phyloP scores from a whole-genome alignment of 2,113 vertebrate species.

The Rhizomys pruinosus region DNA sequence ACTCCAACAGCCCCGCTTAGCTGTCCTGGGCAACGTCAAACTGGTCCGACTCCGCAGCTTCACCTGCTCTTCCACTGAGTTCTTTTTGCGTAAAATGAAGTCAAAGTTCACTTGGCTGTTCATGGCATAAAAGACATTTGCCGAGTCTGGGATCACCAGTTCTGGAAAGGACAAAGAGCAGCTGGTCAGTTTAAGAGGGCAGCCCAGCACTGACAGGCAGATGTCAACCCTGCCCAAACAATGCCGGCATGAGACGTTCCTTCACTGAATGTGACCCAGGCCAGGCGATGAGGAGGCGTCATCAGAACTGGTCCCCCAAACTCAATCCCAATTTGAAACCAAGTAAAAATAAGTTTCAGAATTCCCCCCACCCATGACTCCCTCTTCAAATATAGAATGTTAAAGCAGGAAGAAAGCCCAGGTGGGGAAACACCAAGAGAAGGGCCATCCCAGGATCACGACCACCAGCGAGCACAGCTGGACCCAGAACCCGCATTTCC shows the following conservation, averaged over 20 bases:
- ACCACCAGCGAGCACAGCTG: rapidly evolving
- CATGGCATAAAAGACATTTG: conserved; percentile 98
- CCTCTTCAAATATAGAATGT: neutral
- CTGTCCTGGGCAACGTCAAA: conserved; percentile 88
- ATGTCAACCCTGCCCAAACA: neutral
- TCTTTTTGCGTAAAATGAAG: conserved; percentile 93
- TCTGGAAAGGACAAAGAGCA: conserved; percentile 84
- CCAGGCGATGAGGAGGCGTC: neutral
- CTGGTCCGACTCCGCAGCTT: conserved; percentile 89
- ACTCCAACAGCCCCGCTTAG: conserved; percentile 88
- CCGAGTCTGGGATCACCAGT: conserved; percentile 92
- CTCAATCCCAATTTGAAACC: neutral
- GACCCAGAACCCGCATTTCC: too few species aligned
- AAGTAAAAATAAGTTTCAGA: neutral
- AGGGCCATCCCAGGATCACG: neutral
- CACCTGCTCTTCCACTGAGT: conserved; percentile 77
- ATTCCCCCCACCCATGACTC: neutral
- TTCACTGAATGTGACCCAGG: neutral
- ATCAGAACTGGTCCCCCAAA: neutral
- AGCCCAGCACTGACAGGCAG: neutral
- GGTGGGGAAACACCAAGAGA: neutral
- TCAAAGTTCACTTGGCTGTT: conserved; percentile 94
- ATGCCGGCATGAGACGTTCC: neutral
- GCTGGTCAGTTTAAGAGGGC: neutral
- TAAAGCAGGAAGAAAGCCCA: neutral